Evolutionary conservation across 2,888 invertebrate species (phyloP).

Genomic region (Apamea anceps): DNA sequence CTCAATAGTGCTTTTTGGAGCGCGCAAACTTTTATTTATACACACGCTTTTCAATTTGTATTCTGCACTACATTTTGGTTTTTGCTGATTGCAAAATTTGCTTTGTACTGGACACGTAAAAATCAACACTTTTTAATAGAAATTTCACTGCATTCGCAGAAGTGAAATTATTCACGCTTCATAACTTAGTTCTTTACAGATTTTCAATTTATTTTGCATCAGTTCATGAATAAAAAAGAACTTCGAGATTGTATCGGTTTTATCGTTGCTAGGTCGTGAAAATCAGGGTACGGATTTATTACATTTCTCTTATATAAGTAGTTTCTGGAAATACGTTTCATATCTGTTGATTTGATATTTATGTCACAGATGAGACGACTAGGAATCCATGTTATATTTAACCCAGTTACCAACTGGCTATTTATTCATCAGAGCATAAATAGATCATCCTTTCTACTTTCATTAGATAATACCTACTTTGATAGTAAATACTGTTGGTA

Average conservation of each 20-base stretch:
- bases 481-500: not conserved
- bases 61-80: conserved; percentile 17
- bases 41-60: conserved; percentile 7
- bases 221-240: conserved; percentile 4
- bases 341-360: not conserved
- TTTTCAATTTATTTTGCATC: conserved; percentile 23
- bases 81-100: conserved; percentile 16
- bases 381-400: not conserved
- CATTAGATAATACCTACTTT: not conserved
- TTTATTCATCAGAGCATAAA: not conserved
- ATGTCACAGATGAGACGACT: not conserved
- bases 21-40: not conserved
- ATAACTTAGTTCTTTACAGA: not conserved
- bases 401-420: not conserved
- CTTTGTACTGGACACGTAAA: conserved; percentile 14
- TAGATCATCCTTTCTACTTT: too few species aligned
- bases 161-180: not conserved
- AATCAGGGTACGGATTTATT: conserved; percentile 12
- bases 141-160: not conserved
- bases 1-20: not conserved
- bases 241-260: conserved; percentile 20
- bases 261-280: conserved; percentile 8
- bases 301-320: not conserved
- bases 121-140: conserved; percentile 13
- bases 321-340: conserved; percentile 1